Evolutionary conservation across 1,140 invertebrate genomes (phyloP), one percentile per base, ranked within the genome.

Genomic region (Magallana ariakensis): DNA sequence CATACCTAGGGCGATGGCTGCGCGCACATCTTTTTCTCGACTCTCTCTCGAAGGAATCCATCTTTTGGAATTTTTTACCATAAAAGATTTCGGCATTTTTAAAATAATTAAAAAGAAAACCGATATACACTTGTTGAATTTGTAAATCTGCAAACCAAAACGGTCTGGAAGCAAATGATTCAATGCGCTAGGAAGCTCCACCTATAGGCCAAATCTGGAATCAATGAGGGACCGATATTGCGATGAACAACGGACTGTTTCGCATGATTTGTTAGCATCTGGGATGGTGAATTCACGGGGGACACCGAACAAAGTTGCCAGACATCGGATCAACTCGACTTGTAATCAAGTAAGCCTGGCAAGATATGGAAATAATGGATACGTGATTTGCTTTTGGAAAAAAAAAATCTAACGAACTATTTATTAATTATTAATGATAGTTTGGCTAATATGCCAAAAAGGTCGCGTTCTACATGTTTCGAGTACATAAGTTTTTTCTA

Each of bases 51-150:
- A 26, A 9, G 66, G 66, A 26, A 26, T 75, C 66, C 66, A 75
- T 75, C 66, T 19, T 13, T 26, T 75, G 33, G 66, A 75, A 75
- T 75, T 75, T 75, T 75, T 75, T 26, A 75, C 66, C 66, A 75
- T 75, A 26, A 75, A 75, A 75, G 66, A 75, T 75, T 75, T 75
- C 66, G 66, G 66, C 66, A 75, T 75, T 26, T 75, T 75, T 19
- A 26, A 19, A 11, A 75, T 13, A 60, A 60, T 13, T 60, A 13
- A 13, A 6, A 6, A 16, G n/a, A 13, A 60, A 60, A 60, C 1
- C 33, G 33, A 46, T 33, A 33, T 33, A 33, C 33, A 46, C 11
- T 19, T 19, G 4, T 75, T 9, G 22, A 75, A 75, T 33, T 26
- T 26, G 33, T 13, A 75, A 19, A 75, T 26, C 22, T 75, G 33